Evolutionary conservation across 2,888 invertebrate species (phyloP), one percentile per base, ranked within the genome.

Genomic region (Conus canariensis): DNA sequence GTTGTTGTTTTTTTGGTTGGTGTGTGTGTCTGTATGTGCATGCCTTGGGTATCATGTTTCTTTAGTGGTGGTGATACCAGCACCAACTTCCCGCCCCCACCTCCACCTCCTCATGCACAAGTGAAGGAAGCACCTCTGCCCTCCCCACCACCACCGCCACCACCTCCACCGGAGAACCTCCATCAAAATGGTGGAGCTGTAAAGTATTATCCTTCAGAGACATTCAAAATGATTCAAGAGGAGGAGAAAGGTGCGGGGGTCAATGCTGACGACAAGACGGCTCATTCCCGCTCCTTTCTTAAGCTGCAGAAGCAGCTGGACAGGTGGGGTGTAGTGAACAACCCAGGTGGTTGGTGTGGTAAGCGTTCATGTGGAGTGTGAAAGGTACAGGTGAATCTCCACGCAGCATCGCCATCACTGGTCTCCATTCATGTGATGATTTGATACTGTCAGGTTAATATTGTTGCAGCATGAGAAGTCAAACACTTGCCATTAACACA

Each of bases 161-260:
- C 90, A 60, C 86, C 86, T 9, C 45, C 64, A 30, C 67, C 74
- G 59, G 67, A 90, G 19, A 58, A 22, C 22, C 90, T 89, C 88
- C 80, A 30, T 6, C 90, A 90, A 45, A 85, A 80, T 58, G 80
- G 89, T 56, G 91, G 90, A 14, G 85, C 90, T 16, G 91, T 90
- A 88, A 90, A 88, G 70, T 95, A 95, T 90, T 91, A 92, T 30
- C 95, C 95, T 22, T 95, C 95, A 6, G 95, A 95, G 92, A 95
- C 95, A 74, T 95, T 93, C 92, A 94, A 93, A 91, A 91, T 95
- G 86, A 92, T 95, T 70, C 94, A 94, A 67, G 95, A 94, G 90
- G 93, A 94, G 87, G 94, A 94, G 85, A 87, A 90, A 25, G 89
- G 89, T 3, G 5, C 22, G 9, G 74, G 56, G 30, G 74, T 25